These are phyloP conservation scores for Rutilus rutilus DNA, from an alignment of 2,113 vertebrate genomes.

Conservation along the genomic window DNA sequence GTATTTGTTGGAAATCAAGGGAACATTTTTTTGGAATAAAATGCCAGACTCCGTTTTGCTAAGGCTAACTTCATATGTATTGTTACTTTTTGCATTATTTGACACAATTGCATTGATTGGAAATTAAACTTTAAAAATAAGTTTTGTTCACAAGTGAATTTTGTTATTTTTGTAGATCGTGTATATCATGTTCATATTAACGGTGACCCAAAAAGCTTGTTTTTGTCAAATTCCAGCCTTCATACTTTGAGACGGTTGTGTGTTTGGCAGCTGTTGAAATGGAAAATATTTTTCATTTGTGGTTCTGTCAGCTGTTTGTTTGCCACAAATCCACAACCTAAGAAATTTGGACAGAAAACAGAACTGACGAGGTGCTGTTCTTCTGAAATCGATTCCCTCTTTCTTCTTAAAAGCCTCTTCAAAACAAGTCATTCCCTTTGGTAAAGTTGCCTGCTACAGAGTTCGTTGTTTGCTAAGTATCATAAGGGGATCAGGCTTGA, in stretches of 20 bases:
- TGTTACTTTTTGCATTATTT: no score
- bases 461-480: slow-evolving; percentile 42
- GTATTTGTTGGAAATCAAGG: no score
- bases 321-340: slow-evolving; percentile 33
- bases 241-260: background rate
- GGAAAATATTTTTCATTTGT: background rate
- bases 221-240: background rate
- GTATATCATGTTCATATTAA: background rate
- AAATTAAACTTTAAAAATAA: background rate
- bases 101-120: background rate
- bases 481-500: slow-evolving; percentile 30
- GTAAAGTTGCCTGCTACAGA: slow-evolving; percentile 39
- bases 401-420: slow-evolving; percentile 50
- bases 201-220: background rate
- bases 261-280: background rate
- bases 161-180: background rate
- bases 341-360: slow-evolving; percentile 35
- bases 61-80: no score
- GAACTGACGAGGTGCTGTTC: slow-evolving; percentile 23
- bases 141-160: background rate
- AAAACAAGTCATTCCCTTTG: slow-evolving; percentile 40
- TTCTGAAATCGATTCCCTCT: slow-evolving; percentile 40
- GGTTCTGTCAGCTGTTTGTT: slow-evolving; percentile 30
- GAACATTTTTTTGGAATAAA: no score
- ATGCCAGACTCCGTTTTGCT: no score